Conservation (phyloP, 2,797 vertebrate species). For the Aeoliscus strigatus region DNA sequence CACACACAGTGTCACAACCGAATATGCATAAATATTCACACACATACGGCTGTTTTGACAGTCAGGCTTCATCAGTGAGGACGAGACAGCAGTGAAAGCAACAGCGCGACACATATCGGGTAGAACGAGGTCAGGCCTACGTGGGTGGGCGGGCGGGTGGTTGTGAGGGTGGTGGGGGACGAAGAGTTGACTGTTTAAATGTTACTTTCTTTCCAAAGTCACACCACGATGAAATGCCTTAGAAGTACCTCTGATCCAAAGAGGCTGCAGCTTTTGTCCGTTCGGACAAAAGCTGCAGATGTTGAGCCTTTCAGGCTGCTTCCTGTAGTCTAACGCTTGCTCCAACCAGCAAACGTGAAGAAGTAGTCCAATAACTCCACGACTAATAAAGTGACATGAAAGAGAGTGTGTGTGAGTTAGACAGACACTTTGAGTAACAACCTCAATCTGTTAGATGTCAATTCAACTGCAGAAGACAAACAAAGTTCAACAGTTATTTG, state of each 20-base stretch:
- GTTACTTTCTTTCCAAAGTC: slow-evolving; percentile 4
- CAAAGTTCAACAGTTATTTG: not conserved
- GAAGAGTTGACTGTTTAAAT: slow-evolving; percentile 25
- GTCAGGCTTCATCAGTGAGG: slow-evolving; percentile 10
- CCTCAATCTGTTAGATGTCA: not conserved
- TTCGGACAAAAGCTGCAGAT: slow-evolving; percentile 30
- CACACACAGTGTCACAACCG: slow-evolving; percentile 15
- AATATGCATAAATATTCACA: slow-evolving; percentile 18
- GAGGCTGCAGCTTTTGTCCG: slow-evolving; percentile 24
- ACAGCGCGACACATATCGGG: slow-evolving; percentile 56
- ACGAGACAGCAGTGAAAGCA: slow-evolving; percentile 9
- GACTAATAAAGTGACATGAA: slow-evolving; percentile 65
- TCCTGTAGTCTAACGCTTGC: slow-evolving; percentile 82
- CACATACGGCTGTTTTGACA: slow-evolving; percentile 26
- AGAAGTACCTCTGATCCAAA: slow-evolving; percentile 30
- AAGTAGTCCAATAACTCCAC: slow-evolving; percentile 66
- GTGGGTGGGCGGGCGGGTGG: slow-evolving; percentile 44
- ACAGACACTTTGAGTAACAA: slow-evolving; percentile 15
- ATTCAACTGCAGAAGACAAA: not conserved
- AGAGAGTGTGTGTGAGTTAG: slow-evolving; percentile 44
- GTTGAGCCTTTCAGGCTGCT: slow-evolving; percentile 46
- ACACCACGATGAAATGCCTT: slow-evolving; percentile 19
- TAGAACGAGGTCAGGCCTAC: slow-evolving; percentile 65
- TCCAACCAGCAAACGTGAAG: slow-evolving; percentile 73
- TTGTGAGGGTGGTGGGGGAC: slow-evolving; percentile 34